Conservation (phyloP, 2,888 invertebrate genomes). For the Gandaritis pyraliata region DNA sequence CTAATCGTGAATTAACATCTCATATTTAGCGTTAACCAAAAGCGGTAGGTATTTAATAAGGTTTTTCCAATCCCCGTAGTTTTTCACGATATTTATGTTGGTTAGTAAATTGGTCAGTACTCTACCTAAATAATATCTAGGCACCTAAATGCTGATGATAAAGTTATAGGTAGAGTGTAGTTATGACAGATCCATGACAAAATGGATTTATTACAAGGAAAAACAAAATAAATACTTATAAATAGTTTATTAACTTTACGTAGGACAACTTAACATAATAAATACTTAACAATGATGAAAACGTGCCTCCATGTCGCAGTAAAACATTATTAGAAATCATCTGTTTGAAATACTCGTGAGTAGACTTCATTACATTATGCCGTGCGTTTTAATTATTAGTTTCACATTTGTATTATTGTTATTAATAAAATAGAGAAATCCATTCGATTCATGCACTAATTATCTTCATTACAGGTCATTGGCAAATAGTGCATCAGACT, state of each 20-base stretch:
- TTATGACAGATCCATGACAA: background rate
- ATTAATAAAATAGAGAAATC: conserved; percentile 25
- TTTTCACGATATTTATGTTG: too few relatives aligned
- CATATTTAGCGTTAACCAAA: too few relatives aligned
- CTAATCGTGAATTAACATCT: too few relatives aligned
- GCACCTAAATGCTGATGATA: too few relatives aligned
- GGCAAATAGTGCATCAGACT: conserved; percentile 1
- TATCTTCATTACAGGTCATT: conserved; percentile 19
- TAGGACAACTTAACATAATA: background rate
- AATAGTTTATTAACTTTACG: too few relatives aligned
- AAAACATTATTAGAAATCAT: conserved; percentile 5
- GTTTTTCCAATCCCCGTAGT: too few relatives aligned
- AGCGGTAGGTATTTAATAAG: too few relatives aligned
- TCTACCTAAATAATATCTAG: too few relatives aligned
- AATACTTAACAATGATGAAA: conserved; percentile 1
- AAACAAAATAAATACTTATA: background rate
- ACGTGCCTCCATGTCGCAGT: conserved; percentile 2
- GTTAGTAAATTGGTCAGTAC: too few relatives aligned
- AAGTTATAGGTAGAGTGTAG: too few relatives aligned
- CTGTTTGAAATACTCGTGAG: conserved; percentile 1
- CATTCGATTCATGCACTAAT: conserved; percentile 20
- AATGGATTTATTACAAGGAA: background rate
- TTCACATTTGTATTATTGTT: too few relatives aligned
- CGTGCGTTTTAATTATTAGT: conserved; percentile 8
- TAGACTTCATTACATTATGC: conserved; percentile 4